Conservation (phyloP, 2,888 invertebrate species). For the Ophraella communa region DNA sequence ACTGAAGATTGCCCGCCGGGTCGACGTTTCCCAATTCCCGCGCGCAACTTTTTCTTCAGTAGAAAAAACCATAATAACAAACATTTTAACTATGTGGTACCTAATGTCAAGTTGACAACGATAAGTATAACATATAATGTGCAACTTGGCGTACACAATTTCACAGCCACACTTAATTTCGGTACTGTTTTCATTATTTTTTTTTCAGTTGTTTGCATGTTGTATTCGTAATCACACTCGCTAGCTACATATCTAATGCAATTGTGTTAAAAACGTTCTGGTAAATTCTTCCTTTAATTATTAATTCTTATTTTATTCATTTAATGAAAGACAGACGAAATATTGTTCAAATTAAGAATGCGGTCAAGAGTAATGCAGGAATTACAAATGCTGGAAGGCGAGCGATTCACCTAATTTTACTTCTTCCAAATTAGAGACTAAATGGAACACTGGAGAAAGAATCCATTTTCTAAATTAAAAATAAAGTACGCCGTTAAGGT, state of each 20-base stretch:
- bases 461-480: neutral
- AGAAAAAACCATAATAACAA: no score
- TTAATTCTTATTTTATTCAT: conserved; percentile 23
- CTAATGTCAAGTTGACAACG: no score
- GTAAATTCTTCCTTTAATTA: neutral
- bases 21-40: no score
- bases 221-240: no score
- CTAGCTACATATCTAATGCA: conserved; percentile 8
- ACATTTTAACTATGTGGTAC: no score
- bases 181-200: no score
- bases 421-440: neutral
- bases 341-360: conserved; percentile 3
- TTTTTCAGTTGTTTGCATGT: no score
- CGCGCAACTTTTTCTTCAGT: no score
- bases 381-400: neutral
- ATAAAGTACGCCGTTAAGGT: neutral
- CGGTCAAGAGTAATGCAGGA: neutral
- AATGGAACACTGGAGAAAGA: neutral
- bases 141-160: no score
- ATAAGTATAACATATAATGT: no score
- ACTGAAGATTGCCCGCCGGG: no score
- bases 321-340: conserved; percentile 13
- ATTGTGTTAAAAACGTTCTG: conserved; percentile 7
- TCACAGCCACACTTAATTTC: no score
- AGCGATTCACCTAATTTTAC: neutral